Base-by-base conservation (phyloP, 2,797 vertebrate genomes). In the Lerista edwardsae region DNA sequence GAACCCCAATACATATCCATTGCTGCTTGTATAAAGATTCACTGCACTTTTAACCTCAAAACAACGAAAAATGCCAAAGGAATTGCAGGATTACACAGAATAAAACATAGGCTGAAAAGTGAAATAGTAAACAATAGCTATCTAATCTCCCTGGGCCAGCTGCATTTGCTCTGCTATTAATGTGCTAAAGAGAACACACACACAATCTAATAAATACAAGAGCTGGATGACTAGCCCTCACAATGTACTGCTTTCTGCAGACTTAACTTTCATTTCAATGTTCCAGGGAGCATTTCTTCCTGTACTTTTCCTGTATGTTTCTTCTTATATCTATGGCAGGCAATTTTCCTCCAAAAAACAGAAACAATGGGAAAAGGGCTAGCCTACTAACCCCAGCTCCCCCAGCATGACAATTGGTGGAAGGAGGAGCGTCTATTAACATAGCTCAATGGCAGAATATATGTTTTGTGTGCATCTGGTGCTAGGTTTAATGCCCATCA, bases 141-240 rank as follows among this genome's bases (percentile, higher is more conserved):
- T 79, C 87, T 92, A 87, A 91, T 92, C 84, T 88, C 69, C 71
- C 31, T 61, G 51, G 31, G 25, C 72, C 82, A 92, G 75, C 84
- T 92, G 78, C 74, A 86, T 87, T 93, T 90, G 39, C 71, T 94
- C 65, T 88, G 51, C 78, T 91, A 90, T 82, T 87, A 87, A 81
- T 31, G 79, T 80, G 79, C 9, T 6, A 84, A 86, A 84, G 69
- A 6, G 62, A 86, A 81, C 82, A 7, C 47, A 51, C 47, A 0
- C 41, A 83, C 88, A 89, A 74, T 80, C 59, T 87, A 73, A n/a
- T 12, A n/a, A 61, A 85, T 82, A 59, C 61, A 88, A 57, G 44
- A 83, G 17, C 5, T 17, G 79, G 71, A 23, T 31, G 34, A 87
- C 2, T 86, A 80, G 23, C 31, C 21, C 47, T 31, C 10, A 72